Percentiles rank a stretch among this genome's conserved stretches.
Conservation (phyloP, 2,888 invertebrate genomes). For the Anticlea derivata region DNA sequence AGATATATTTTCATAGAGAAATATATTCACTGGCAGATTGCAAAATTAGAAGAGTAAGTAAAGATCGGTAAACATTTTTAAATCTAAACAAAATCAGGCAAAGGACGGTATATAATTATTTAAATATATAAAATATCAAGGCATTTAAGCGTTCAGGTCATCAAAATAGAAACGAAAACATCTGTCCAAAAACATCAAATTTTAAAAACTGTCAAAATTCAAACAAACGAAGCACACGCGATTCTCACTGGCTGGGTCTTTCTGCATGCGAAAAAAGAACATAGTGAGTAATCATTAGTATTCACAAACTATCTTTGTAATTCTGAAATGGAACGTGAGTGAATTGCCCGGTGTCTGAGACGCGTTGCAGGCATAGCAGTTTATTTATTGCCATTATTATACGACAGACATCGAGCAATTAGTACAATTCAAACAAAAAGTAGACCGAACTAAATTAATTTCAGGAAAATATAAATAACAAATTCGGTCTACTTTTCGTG, state of each 20-base stretch:
- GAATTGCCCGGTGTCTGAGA: slow-evolving; percentile 52
- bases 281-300: slow-evolving; percentile 22
- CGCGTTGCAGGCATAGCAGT: background rate
- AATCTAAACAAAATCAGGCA: slow-evolving; percentile 3
- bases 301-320: slow-evolving; percentile 20
- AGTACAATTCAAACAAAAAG: slow-evolving; percentile 58
- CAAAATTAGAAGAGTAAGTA: background rate
- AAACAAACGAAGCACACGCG: slow-evolving; percentile 21
- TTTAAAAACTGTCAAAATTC: background rate
- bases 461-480: slow-evolving; percentile 25
- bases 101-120: background rate
- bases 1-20: too few species aligned
- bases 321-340: slow-evolving; percentile 42
- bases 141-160: slow-evolving; percentile 9
- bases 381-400: slow-evolving; percentile 34
- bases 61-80: too few species aligned
- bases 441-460: slow-evolving; percentile 55
- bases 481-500: slow-evolving; percentile 59
- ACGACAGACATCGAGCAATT: slow-evolving; percentile 54
- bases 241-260: slow-evolving; percentile 11
- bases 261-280: slow-evolving; percentile 36
- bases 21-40: background rate
- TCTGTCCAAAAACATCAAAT: background rate
- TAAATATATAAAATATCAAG: slow-evolving; percentile 2
- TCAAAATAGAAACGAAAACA: slow-evolving; percentile 5